A percentile compares a stretch with the other conserved stretches of the same genome.
These are phyloP conservation scores for Cydia fagiglandana DNA, from an alignment of 1,140 invertebrate species.

Conservation along the genomic window DNA sequence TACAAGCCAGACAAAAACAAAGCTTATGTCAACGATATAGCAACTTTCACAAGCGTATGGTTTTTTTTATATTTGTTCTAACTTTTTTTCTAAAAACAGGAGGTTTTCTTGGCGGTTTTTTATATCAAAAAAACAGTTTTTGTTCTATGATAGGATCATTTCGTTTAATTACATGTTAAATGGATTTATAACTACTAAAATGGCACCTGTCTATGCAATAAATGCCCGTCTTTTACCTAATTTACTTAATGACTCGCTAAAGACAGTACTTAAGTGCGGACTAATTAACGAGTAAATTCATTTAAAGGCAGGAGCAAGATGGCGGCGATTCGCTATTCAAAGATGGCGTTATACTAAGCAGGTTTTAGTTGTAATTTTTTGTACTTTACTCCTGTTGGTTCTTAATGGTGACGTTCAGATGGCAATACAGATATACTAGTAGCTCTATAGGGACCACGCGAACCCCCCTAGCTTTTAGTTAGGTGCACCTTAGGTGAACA, in stretches of 20 bases:
- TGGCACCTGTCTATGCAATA: constrained; percentile 10
- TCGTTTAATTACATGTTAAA: constrained; percentile 14
- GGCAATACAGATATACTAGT: too few relatives aligned
- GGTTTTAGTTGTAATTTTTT: neutral
- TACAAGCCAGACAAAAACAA: neutral
- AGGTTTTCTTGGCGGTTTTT: neutral
- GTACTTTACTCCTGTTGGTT: too few relatives aligned
- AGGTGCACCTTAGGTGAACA: too few relatives aligned
- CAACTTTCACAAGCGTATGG: neutral
- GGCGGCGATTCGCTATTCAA: neutral
- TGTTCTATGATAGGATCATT: neutral
- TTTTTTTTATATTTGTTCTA: neutral
- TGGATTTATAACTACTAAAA: neutral
- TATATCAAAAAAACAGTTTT: neutral
- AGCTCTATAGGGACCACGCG: too few relatives aligned
- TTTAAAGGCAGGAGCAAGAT: neutral
- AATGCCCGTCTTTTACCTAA: neutral
- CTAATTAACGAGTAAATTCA: constrained; percentile 6
- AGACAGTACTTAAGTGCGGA: neutral
- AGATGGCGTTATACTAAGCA: neutral
- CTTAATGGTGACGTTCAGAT: too few relatives aligned
- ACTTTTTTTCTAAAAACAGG: neutral
- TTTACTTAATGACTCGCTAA: neutral
- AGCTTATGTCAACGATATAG: neutral
- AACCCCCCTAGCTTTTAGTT: too few relatives aligned